Evolutionary conservation across 1,140 invertebrate genomes (phyloP).

Genomic region (Brachionus angularis): DNA sequence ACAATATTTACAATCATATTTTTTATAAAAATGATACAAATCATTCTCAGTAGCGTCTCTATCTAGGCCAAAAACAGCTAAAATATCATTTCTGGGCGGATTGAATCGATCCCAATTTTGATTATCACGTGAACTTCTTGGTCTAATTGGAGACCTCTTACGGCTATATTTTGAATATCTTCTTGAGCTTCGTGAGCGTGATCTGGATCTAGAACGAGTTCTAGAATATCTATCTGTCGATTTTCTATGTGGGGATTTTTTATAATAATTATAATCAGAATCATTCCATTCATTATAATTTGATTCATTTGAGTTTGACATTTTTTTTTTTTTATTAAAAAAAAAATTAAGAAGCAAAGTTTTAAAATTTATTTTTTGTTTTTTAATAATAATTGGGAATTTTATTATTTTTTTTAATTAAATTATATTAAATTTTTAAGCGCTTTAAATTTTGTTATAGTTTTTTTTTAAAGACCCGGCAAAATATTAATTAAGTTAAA

Average conservation of each 20-base stretch:
- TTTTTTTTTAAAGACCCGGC: too few relatives aligned
- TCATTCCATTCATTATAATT: too few relatives aligned
- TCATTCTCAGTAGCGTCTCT: conserved; percentile 11
- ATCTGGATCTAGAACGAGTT: neutral
- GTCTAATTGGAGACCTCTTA: neutral
- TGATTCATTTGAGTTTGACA: too few relatives aligned
- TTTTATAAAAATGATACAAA: conserved; percentile 17
- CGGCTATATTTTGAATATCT: neutral
- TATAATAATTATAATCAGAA: too few relatives aligned
- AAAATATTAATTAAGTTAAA: too few relatives aligned
- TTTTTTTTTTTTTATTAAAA: too few relatives aligned
- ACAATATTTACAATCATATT: conserved; percentile 19
- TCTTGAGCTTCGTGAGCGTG: neutral
- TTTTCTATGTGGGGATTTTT: neutral
- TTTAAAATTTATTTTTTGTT: too few relatives aligned
- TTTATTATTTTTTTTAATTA: too few relatives aligned
- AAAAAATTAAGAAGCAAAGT: too few relatives aligned
- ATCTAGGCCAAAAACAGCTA: conserved; percentile 36
- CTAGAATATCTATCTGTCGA: neutral
- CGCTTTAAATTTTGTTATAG: too few relatives aligned
- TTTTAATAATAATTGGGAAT: too few relatives aligned
- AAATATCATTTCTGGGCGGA: neutral
- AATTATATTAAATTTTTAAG: too few relatives aligned
- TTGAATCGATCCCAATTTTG: neutral
- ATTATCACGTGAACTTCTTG: neutral